These are phyloP conservation scores for Petrolisthes cinctipes DNA, from an alignment of 2,888 invertebrate genomes.

Conservation along the genomic window DNA sequence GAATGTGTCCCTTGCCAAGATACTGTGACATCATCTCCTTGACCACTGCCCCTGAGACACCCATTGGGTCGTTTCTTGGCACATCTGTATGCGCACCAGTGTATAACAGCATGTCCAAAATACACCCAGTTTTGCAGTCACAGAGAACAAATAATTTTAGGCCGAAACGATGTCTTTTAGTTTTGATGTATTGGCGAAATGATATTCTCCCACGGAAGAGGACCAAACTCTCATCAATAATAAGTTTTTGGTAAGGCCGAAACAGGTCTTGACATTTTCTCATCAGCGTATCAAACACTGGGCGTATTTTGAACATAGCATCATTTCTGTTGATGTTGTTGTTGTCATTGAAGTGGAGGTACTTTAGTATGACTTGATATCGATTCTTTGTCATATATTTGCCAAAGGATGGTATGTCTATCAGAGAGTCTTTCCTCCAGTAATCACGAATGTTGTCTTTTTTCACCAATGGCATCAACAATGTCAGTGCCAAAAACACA, in stretches of 20 bases:
- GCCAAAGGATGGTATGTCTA: too few species aligned
- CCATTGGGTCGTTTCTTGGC: neutral
- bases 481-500: too few species aligned
- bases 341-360: too few species aligned
- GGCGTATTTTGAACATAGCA: too few species aligned
- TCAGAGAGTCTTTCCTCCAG: too few species aligned
- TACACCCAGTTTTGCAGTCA: slow-evolving; percentile 42
- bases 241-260: slow-evolving; percentile 38
- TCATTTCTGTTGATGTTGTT: too few species aligned
- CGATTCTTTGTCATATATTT: too few species aligned
- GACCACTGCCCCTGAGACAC: slow-evolving; percentile 21
- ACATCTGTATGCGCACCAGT: slow-evolving; percentile 30
- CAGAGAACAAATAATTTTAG: slow-evolving; percentile 69
- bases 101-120: slow-evolving; percentile 36
- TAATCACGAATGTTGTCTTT: too few species aligned
- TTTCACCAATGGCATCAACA: too few species aligned
- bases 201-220: slow-evolving; percentile 68
- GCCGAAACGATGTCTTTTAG: slow-evolving; percentile 68
- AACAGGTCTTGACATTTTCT: too few species aligned
- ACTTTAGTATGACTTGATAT: too few species aligned
- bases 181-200: slow-evolving; percentile 68
- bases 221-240: slow-evolving; percentile 68
- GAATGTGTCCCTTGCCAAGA: slow-evolving; percentile 44
- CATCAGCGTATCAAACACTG: too few species aligned
- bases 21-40: slow-evolving; percentile 23